A percentile compares a stretch with the other conserved stretches of the same genome.
Conservation (phyloP, 2,113 vertebrate species). For the Urocynchramus pylzowi region DNA sequence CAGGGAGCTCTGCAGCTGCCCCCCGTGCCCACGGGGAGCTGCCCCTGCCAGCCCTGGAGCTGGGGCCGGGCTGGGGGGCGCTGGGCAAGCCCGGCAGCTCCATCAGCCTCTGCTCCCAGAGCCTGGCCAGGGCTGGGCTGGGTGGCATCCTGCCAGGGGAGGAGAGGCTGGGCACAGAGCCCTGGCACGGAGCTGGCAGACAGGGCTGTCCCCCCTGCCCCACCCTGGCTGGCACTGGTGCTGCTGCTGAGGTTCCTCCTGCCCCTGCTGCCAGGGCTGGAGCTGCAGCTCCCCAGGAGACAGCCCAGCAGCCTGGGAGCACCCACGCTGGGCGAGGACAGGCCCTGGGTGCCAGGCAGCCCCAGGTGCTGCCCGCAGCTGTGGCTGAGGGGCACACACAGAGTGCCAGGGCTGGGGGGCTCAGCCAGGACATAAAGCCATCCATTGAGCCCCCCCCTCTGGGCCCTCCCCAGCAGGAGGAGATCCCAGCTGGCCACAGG, state of each 20-base stretch:
- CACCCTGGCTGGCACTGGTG: not conserved
- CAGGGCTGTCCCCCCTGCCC: not conserved
- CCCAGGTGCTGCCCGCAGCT: not conserved
- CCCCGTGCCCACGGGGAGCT: not conserved
- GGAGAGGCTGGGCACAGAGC: not conserved
- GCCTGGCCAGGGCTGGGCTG: slow-evolving; percentile 7
- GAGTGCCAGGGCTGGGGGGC: not conserved
- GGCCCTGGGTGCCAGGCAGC: not conserved
- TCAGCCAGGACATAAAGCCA: not conserved
- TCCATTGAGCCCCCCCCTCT: not conserved
- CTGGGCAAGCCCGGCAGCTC: slow-evolving; percentile 61
- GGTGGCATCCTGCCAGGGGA: not conserved
- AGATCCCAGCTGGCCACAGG: not conserved
- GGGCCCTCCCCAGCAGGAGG: not conserved
- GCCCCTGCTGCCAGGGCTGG: not conserved
- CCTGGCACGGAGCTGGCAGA: not conserved
- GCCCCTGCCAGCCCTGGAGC: no score
- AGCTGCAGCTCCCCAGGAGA: not conserved
- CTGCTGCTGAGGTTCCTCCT: not conserved
- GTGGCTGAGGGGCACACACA: not conserved
- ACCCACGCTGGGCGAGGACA: not conserved
- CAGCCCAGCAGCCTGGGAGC: not conserved
- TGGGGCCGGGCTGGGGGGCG: not conserved
- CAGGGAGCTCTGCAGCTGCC: slow-evolving; percentile 14
- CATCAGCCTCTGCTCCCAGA: slow-evolving; percentile 71